Evolutionary conservation across 1,140 invertebrate genomes (phyloP), one percentile per base, ranked within the genome.

Genomic region (Heterodera schachtii): DNA sequence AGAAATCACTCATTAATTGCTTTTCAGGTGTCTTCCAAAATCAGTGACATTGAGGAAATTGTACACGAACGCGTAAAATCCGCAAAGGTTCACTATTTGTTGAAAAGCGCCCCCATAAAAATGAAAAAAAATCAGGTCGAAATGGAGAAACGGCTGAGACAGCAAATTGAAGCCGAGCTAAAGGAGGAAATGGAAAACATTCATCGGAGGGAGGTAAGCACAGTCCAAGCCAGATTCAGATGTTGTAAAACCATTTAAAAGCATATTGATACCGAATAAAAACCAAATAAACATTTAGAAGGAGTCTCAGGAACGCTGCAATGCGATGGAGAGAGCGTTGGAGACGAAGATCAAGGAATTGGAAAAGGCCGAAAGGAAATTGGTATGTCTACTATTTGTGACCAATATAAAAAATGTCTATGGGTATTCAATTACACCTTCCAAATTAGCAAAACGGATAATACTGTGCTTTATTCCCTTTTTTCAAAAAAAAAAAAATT

Each of bases 141-240:
- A 44, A 82, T 87, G 73, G 85, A 86, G 75, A 47, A 52, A 47
- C 60, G 80, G 67, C 64, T 86, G 13, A 76, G 85, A 64, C 78
- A 73, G n/a, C 85, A 86, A 82, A 87, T 86, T n/a, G 86, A 86
- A 64, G 74, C 74, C 57, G 84, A 86, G 70, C 79, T 87, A 70
- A 73, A 77, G 19, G 76, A 86, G 21, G 85, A 86, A 66, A 75
- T 86, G 75, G 85, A 86, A 16, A 73, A 76, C 43, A 80, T 78
- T 16, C 83, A 82, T 43, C 86, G 83, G 73, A 69, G 83, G 75
- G 85, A 86, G 83, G 85, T 84, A 46, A 43, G 41, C 70, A 19
- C 52, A 52, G 52, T 8, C 1, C 16, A 11, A 11, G 9, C 9
- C 52, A 52, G 8, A 5, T n/a, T n/a, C n/a, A n/a, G n/a, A n/a